Base-by-base conservation (phyloP, 2,888 invertebrate genomes). In the Cephalotes varians region DNA sequence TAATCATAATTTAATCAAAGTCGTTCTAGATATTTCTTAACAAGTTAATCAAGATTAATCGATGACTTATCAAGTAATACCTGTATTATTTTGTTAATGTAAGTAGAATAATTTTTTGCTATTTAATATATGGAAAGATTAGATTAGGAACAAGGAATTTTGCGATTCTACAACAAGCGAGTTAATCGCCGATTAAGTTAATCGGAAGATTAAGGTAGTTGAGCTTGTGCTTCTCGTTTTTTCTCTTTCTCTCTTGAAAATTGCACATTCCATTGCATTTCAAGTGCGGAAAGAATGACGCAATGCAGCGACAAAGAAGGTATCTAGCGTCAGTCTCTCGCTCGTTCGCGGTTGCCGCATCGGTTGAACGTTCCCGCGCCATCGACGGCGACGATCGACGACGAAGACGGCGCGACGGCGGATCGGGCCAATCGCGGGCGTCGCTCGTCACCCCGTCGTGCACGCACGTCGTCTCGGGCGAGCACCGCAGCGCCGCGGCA, bases 401-500 rank as follows among this genome's bases (percentile, higher is more conserved):
- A 12, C 47, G 60, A 34, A 28, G 25, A 44, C 44, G 25, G 28
- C 7, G 6, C 18, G 15, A 7, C 34, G 1, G 7, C 40, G 25
- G 18, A 15, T 0, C 28, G 18, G 25, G 6, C 67, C 77, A 67
- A 69, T 79, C 69, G 56, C 7, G 21, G n/a, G 4, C 69, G 18
- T 69, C 69, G 56, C 44, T 69, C 44, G 56, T 34, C 76, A 40
- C 40, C 28, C 76, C 34, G 51, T 28, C 51, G 54, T 56, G 44
- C 40, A n/a, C 54, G 76, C 51, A 77, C 67, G 69, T 84, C 84
- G 82, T 80, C 71, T 80, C 81, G 83, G 60, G 76, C 72, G 80
- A 65, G 87, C 86, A 87, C 84, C 67, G 91, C 91, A 91, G 93
- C 93, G 92, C 93, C 91, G 88, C 91, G 91, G 88, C 87, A 87